phyloP scores from a whole-genome alignment of 2,888 invertebrate species.

The Trypoxylon attenuatum region DNA sequence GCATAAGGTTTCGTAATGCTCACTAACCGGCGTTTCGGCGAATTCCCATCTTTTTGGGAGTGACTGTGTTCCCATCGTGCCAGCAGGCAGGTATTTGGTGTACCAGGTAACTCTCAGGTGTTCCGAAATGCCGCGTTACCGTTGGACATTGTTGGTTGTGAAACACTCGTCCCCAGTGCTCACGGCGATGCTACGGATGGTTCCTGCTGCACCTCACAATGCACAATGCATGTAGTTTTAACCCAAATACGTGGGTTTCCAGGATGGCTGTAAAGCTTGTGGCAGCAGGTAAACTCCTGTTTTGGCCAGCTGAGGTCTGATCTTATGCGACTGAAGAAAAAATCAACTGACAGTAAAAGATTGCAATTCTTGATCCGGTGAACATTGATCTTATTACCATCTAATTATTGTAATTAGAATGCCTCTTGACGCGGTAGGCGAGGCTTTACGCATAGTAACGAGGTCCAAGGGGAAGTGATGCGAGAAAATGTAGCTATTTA shows the following conservation, averaged over 20 bases:
- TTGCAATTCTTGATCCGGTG: too few relatives aligned
- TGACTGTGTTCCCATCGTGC: slow-evolving; percentile 20
- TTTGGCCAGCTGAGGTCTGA: too few relatives aligned
- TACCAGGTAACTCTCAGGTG: slow-evolving; percentile 40
- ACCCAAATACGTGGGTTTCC: slow-evolving; percentile 29
- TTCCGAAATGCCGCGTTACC: slow-evolving; percentile 43
- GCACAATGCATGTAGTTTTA: slow-evolving; percentile 42
- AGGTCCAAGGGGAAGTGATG: too few relatives aligned
- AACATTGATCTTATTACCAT: too few relatives aligned
- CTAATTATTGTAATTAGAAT: too few relatives aligned
- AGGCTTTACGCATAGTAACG: too few relatives aligned
- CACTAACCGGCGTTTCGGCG: slow-evolving; percentile 18
- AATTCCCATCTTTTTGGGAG: slow-evolving; percentile 13
- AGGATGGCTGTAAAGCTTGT: slow-evolving; percentile 14
- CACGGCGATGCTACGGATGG: slow-evolving; percentile 5
- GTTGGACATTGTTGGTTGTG: slow-evolving; percentile 42
- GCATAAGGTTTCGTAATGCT: slow-evolving; percentile 2
- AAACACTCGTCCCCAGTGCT: slow-evolving; percentile 38
- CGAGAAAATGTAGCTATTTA: too few relatives aligned
- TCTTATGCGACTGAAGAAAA: too few relatives aligned
- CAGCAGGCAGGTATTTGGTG: slow-evolving; percentile 24
- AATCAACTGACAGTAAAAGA: too few relatives aligned
- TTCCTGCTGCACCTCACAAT: slow-evolving; percentile 21
- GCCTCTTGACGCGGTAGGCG: too few relatives aligned
- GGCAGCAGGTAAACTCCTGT: slow-evolving; percentile 7